Evolutionary conservation across 2,888 invertebrate genomes (phyloP), one percentile per base, ranked within the genome.

Genomic region (Eulithis testata): DNA sequence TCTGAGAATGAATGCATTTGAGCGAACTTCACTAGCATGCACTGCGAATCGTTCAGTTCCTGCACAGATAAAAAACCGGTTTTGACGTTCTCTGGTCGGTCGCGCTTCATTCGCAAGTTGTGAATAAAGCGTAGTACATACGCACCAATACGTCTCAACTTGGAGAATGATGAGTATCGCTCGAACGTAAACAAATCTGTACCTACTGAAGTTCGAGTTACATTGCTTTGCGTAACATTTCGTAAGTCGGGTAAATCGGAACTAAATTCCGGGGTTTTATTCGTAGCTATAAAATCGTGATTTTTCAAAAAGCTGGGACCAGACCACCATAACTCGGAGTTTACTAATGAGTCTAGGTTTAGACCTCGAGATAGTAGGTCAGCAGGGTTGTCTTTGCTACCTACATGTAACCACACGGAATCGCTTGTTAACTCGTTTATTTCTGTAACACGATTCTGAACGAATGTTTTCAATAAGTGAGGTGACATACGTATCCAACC

Each of bases 401-500:
- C 12, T 11, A 54, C 54, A 21, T 43, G 54, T 21, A 14, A 6
- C 54, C 43, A 54, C 4, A 43, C 11, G 0, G 54, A 11, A 11
- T 54, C 43, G 21, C 11, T 43, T 0, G 54, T 54, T 11, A 54
- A 54, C 5, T 54, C 54, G 11, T 54, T 54, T 4, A 54, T 54
- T 54, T 54, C 21, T 3, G 11, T 11, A 5, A 40, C 54, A 3
- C 54, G 14, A 54, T 54, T 54, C 7, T 54, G 54, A 21, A 54
- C 54, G 8, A 54, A 54, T 11, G 54, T 43, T 54, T 54, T 54
- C 8, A 54, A 21, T 4, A 21, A 37, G 7, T 54, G 54, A 2
- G 55, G 55, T 9, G 55, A 31, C 31, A 31, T 55, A 27, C 55
- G 44, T n/a, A 55, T 2, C 44, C 55, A 55, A 3, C 55, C 55